Evolutionary conservation across 2,888 invertebrate species (phyloP).

Genomic region (Drosophila longiperda): DNA sequence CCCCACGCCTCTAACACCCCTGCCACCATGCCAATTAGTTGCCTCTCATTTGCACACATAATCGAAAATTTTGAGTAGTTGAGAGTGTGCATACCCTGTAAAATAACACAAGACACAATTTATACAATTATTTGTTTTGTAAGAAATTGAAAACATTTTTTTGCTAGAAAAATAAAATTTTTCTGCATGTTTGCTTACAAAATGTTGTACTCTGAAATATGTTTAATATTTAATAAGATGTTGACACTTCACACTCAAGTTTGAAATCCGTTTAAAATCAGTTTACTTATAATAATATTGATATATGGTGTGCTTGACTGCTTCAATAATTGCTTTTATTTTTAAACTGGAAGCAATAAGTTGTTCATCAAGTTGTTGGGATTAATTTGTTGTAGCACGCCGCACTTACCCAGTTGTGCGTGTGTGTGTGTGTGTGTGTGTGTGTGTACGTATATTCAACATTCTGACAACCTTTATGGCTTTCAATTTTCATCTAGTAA

Average conservation of each 20-base stretch:
- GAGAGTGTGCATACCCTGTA: not conserved
- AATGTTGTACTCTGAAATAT: not conserved
- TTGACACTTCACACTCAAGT: no score
- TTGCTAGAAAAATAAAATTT: not conserved
- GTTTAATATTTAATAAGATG: not conserved
- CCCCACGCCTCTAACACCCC: not conserved
- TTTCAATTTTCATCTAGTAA: constrained; percentile 53
- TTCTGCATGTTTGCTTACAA: constrained; percentile 1
- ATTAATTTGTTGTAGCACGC: constrained; percentile 12
- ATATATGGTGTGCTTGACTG: not conserved
- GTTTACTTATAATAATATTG: not conserved
- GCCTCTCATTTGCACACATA: constrained; percentile 4
- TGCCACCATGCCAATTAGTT: not conserved
- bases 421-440: not conserved
- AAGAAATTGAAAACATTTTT: not conserved
- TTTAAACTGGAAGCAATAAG: not conserved
- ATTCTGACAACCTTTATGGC: constrained; percentile 23
- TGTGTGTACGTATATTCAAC: not conserved
- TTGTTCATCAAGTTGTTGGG: constrained; percentile 14
- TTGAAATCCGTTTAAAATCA: not conserved
- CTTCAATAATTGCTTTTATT: not conserved
- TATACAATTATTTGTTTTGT: not conserved
- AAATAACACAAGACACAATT: not conserved
- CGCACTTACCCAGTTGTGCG: not conserved
- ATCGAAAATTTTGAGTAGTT: not conserved